These are phyloP conservation scores for Papilio polyxenes DNA, from an alignment of 1,140 invertebrate species.

Conservation along the genomic window DNA sequence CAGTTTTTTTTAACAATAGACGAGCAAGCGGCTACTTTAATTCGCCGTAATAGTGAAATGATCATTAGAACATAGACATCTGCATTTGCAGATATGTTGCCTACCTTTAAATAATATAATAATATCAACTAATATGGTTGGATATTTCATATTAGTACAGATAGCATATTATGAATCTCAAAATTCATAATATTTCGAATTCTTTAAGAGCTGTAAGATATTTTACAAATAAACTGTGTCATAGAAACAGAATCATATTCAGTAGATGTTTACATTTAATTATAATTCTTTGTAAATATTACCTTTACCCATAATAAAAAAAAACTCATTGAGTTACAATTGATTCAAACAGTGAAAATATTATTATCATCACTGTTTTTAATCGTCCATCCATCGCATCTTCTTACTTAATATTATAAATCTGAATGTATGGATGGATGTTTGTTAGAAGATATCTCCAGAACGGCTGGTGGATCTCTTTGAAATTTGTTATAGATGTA, in stretches of 20 bases:
- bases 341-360: background rate
- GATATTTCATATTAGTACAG: background rate
- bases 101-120: background rate
- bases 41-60: too few relatives aligned
- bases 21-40: too few relatives aligned
- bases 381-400: too few relatives aligned
- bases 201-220: constrained; percentile 13
- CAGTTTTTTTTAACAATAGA: too few relatives aligned
- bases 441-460: too few relatives aligned
- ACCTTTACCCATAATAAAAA: background rate
- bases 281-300: background rate
- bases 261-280: background rate
- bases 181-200: constrained; percentile 1
- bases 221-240: background rate
- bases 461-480: too few relatives aligned
- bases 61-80: too few relatives aligned
- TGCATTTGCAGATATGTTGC: too few relatives aligned
- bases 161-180: background rate
- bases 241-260: background rate
- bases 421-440: too few relatives aligned
- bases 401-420: too few relatives aligned
- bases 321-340: background rate
- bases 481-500: too few relatives aligned
- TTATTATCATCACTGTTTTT: background rate
- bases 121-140: background rate